Conservation (phyloP, 1,140 invertebrate species). For the Eurosta solidaginis region DNA sequence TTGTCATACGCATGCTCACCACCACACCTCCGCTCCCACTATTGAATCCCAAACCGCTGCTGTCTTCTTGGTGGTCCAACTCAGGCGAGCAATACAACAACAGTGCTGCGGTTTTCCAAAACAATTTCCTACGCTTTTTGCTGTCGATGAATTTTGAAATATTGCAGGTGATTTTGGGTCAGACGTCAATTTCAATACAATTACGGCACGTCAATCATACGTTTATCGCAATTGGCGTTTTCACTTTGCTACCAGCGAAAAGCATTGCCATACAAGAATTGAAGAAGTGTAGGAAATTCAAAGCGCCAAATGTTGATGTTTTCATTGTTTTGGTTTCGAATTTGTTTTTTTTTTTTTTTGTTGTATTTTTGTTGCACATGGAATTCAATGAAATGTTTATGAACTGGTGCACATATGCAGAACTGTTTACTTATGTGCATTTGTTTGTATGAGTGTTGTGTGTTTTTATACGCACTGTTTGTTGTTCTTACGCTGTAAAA, state of each 20-base stretch:
- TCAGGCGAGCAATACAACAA: not conserved
- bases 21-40: not conserved
- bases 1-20: not conserved
- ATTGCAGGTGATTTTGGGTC: slow-evolving; percentile 51
- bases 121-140: slow-evolving; percentile 32
- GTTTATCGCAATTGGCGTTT: not conserved
- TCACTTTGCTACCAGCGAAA: not conserved
- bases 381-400: slow-evolving; percentile 13
- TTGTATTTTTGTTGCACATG: not conserved
- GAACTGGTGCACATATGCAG: slow-evolving; percentile 19
- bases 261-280: too few species aligned
- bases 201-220: slow-evolving; percentile 15
- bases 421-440: not conserved
- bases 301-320: too few species aligned
- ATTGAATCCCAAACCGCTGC: too few species aligned
- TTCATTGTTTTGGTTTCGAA: too few species aligned
- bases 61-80: not conserved
- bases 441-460: not conserved
- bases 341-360: not conserved
- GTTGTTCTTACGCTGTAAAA: not conserved
- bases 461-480: not conserved
- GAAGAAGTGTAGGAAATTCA: too few species aligned
- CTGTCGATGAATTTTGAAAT: slow-evolving; percentile 9
- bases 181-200: slow-evolving; percentile 37
- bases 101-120: slow-evolving; percentile 42